Conservation (phyloP, 2,797 vertebrate genomes). For the Thaleichthys pacificus region DNA sequence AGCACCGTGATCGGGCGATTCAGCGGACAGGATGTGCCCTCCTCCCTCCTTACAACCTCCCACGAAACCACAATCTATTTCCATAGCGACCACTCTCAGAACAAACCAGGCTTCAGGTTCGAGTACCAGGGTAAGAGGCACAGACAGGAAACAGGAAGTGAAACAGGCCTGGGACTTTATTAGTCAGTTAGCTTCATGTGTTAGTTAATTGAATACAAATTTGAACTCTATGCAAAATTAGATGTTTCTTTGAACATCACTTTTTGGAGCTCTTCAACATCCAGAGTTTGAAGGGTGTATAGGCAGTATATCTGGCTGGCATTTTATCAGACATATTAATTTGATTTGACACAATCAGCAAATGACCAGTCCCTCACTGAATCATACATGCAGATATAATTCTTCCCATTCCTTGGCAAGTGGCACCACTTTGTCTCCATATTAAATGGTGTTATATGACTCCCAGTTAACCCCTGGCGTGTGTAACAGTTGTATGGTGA, state of each 20-base stretch:
- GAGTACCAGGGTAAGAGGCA: constrained; percentile 89
- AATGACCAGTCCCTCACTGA: not conserved
- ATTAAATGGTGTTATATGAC: not conserved
- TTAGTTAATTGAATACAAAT: too few species aligned
- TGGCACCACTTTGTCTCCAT: not conserved
- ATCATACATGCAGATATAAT: not conserved
- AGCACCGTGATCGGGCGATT: constrained; percentile 91
- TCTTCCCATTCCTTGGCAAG: not conserved
- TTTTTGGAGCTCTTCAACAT: too few species aligned
- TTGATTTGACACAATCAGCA: not conserved
- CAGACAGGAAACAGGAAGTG: not conserved
- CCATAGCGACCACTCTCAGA: constrained; percentile 97
- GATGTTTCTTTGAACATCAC: too few species aligned
- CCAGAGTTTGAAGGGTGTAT: not conserved
- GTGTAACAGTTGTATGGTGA: not conserved
- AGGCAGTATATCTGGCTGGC: not conserved
- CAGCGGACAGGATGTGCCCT: constrained; percentile 84
- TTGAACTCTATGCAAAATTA: too few species aligned
- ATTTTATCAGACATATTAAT: not conserved
- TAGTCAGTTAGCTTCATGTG: too few species aligned
- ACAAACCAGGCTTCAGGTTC: constrained; percentile 94
- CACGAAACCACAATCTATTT: constrained; percentile 94
- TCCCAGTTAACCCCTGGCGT: not conserved
- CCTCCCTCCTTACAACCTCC: constrained; percentile 91
- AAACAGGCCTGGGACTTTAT: not conserved